phyloP scores from a whole-genome alignment of 2,888 invertebrate genomes.

The Dusona sp. region DNA sequence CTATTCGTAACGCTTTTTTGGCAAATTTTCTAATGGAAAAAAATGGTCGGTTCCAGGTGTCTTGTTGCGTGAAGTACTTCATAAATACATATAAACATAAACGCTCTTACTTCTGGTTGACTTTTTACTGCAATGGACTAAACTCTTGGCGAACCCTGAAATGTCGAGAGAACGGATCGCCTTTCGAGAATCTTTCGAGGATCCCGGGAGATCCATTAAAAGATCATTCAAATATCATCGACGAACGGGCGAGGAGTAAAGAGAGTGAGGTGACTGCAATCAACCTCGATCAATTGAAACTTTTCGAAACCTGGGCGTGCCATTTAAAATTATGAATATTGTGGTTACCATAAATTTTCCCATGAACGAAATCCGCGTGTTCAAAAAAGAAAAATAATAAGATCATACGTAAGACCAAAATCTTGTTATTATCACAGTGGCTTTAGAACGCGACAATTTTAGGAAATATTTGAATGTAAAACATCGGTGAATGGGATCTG shows the following conservation, averaged over 20 bases:
- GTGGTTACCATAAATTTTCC: not conserved
- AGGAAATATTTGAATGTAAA: not conserved
- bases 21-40: not conserved
- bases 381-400: not conserved
- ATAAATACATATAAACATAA: slow-evolving; percentile 23
- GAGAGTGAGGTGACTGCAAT: slow-evolving; percentile 32
- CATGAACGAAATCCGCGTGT: not conserved
- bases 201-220: slow-evolving; percentile 64
- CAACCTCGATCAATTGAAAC: slow-evolving; percentile 28
- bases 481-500: not conserved
- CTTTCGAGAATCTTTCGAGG: slow-evolving; percentile 67
- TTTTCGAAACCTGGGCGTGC: slow-evolving; percentile 29
- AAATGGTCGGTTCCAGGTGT: not conserved
- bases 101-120: slow-evolving; percentile 60
- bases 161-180: slow-evolving; percentile 70
- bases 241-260: slow-evolving; percentile 29
- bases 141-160: slow-evolving; percentile 62
- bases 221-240: slow-evolving; percentile 70
- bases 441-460: not conserved
- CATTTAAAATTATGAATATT: slow-evolving; percentile 26
- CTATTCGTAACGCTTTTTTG: no score
- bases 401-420: not conserved
- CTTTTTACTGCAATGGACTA: slow-evolving; percentile 55
- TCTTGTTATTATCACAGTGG: not conserved
- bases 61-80: slow-evolving; percentile 11